Evolutionary conservation across 2,113 vertebrate species (phyloP).

Genomic region (Myrmecophaga tridactyla): DNA sequence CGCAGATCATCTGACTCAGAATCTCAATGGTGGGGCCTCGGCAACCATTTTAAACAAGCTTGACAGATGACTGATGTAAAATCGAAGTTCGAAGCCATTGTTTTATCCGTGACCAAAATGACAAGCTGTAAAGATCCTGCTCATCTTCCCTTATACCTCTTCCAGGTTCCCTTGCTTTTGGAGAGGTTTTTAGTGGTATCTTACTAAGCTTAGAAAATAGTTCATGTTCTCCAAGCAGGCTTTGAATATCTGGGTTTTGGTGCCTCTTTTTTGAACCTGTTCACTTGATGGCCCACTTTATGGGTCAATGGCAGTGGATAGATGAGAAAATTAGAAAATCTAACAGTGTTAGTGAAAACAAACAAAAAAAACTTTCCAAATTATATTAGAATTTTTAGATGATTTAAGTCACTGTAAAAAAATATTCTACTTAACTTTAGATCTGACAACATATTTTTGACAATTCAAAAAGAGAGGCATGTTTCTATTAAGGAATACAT

Average conservation of each 20-base stretch:
- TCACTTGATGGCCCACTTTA: not conserved
- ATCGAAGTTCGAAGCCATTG: not conserved
- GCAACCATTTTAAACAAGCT: not conserved
- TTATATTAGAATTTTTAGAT: not conserved
- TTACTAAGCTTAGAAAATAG: not conserved
- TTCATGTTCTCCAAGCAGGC: not conserved
- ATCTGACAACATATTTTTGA: not conserved
- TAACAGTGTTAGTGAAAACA: not conserved
- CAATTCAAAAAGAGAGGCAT: not conserved
- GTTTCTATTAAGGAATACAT: not conserved
- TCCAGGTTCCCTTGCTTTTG: not conserved
- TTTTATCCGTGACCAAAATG: not conserved
- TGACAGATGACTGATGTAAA: not conserved
- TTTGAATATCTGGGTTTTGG: not conserved
- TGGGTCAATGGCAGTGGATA: not conserved
- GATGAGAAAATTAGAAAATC: not conserved
- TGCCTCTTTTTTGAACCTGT: not conserved
- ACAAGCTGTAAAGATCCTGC: not conserved
- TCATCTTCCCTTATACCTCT: not conserved
- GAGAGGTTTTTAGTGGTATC: not conserved
- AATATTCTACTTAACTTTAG: not conserved
- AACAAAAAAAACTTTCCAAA: not conserved
- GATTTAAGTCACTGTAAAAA: not conserved
- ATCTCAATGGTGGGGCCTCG: not conserved
- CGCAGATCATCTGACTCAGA: not conserved